Conservation (phyloP, 2,113 vertebrate genomes). For the Anoura caudifer region DNA sequence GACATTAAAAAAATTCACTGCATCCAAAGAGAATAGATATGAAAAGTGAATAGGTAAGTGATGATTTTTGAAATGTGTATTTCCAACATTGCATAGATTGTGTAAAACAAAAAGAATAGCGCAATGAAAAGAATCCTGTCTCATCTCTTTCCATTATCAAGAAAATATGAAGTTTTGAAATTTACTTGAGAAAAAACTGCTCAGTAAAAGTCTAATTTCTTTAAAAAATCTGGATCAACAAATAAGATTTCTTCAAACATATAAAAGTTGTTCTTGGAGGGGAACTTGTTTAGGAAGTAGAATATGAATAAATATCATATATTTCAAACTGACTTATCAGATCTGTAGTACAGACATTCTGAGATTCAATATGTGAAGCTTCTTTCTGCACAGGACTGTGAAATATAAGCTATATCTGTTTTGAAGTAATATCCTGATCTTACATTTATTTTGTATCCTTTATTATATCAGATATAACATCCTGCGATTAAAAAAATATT, state of each 20-base stretch:
- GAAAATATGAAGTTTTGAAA: background rate
- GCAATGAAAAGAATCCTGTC: background rate
- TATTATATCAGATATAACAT: background rate
- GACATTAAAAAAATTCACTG: background rate
- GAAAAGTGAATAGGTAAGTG: background rate
- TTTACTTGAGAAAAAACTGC: background rate
- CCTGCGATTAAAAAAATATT: background rate
- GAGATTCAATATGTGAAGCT: background rate
- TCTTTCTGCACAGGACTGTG: background rate
- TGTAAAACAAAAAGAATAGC: background rate
- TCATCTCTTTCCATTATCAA: background rate
- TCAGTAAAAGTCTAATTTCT: background rate
- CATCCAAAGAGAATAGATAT: background rate
- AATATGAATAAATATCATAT: background rate
- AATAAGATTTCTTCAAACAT: slow-evolving; percentile 31
- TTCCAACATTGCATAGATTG: background rate
- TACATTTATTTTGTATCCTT: background rate
- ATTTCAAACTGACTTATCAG: background rate
- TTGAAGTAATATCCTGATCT: background rate
- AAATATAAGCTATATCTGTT: background rate
- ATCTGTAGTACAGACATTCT: background rate
- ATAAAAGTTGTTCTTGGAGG: background rate
- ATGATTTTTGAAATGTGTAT: background rate
- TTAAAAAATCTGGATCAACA: background rate
- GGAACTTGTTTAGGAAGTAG: background rate